These are phyloP conservation scores for Andrena minutula DNA, from an alignment of 2,888 invertebrate species.

Conservation along the genomic window DNA sequence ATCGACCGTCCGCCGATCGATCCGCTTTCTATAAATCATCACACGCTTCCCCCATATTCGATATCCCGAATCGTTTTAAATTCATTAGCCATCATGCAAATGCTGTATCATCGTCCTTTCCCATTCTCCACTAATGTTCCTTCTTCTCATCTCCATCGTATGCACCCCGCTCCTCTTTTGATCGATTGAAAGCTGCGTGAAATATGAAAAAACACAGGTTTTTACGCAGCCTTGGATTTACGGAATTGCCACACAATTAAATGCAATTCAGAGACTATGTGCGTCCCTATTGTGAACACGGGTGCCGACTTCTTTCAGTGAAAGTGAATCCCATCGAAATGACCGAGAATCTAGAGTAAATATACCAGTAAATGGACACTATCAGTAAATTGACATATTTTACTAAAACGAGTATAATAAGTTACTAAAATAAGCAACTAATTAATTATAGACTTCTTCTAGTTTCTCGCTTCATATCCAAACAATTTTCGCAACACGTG, in stretches of 20 bases:
- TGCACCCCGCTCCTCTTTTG: too few relatives aligned
- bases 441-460: too few relatives aligned
- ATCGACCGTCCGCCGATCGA: conserved; percentile 47
- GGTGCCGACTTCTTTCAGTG: conserved; percentile 87
- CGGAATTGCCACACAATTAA: background rate
- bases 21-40: conserved; percentile 17
- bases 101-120: too few relatives aligned
- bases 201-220: background rate
- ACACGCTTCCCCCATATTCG: conserved; percentile 38
- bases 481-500: too few relatives aligned
- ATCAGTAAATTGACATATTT: too few relatives aligned
- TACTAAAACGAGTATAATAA: too few relatives aligned
- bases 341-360: conserved; percentile 98
- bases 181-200: background rate
- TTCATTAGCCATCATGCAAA: too few relatives aligned
- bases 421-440: too few relatives aligned
- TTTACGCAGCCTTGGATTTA: conserved; percentile 16
- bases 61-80: too few relatives aligned
- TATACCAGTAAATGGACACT: too few relatives aligned
- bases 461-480: too few relatives aligned
- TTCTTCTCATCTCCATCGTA: background rate
- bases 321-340: conserved; percentile 96
- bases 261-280: background rate
- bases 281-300: conserved; percentile 8
- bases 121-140: background rate